These are phyloP conservation scores for Malurus melanocephalus DNA, from an alignment of 2,113 vertebrate species.

Conservation along the genomic window DNA sequence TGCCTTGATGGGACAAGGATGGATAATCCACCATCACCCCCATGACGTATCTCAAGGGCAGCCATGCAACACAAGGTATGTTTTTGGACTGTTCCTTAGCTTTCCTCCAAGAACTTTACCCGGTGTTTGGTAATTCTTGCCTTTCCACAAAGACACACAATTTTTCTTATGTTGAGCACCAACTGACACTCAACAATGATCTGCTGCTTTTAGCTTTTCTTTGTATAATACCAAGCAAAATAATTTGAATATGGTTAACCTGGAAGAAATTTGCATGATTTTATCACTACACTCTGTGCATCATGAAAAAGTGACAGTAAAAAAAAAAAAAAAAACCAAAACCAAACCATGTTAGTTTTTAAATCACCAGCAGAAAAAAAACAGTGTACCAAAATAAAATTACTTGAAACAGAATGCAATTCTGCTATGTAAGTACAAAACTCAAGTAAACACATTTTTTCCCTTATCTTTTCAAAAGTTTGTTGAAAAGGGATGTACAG, in stretches of 20 bases:
- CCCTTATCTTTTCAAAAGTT: neutral
- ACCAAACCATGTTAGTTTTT: neutral
- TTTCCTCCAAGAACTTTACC: neutral
- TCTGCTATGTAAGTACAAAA: neutral
- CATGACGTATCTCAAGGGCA: neutral
- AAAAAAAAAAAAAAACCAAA: neutral
- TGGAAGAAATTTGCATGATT: neutral
- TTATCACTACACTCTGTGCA: neutral
- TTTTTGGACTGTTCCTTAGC: neutral
- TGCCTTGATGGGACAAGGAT: neutral
- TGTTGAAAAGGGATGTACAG: neutral
- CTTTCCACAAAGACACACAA: neutral
- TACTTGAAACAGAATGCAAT: neutral
- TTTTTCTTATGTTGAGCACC: neutral
- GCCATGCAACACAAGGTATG: neutral
- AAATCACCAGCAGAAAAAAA: neutral
- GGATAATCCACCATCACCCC: neutral
- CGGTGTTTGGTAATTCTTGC: neutral
- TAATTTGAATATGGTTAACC: neutral
- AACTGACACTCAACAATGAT: neutral
- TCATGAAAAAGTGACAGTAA: neutral
- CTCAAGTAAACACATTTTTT: neutral
- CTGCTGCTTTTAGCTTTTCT: neutral
- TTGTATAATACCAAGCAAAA: accelerated
- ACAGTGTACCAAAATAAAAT: neutral